Evolutionary conservation across 2,888 invertebrate genomes (phyloP).

Genomic region (Caenorhabditis sp.): DNA sequence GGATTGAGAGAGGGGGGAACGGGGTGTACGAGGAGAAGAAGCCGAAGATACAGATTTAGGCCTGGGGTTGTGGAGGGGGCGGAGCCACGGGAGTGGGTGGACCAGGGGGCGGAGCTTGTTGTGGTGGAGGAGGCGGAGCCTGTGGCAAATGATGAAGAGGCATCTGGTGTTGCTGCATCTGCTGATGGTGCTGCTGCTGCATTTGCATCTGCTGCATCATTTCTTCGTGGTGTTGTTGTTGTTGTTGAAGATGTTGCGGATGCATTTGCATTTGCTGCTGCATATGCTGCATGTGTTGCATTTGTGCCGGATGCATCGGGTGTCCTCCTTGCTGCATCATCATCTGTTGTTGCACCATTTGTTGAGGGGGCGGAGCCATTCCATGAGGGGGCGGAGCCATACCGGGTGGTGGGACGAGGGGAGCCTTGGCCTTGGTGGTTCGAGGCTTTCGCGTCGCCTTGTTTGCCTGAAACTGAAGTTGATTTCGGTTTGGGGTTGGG

Average conservation of each 20-base stretch:
- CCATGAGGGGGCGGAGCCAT: neutral
- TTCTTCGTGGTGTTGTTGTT: slow-evolving; percentile 35
- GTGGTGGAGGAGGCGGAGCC: slow-evolving; percentile 16
- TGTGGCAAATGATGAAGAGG: slow-evolving; percentile 46
- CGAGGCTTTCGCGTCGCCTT: slow-evolving; percentile 46
- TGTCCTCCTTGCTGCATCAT: slow-evolving; percentile 43
- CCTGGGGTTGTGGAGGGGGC: slow-evolving; percentile 15
- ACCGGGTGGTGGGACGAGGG: too few relatives aligned
- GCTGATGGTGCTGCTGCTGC: slow-evolving; percentile 47
- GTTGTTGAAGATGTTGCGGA: slow-evolving; percentile 38
- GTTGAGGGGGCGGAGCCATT: slow-evolving; percentile 3
- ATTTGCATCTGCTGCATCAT: slow-evolving; percentile 26
- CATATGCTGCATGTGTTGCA: slow-evolving; percentile 19
- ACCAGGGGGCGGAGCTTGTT: slow-evolving; percentile 10
- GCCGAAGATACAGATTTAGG: neutral
- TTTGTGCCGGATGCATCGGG: slow-evolving; percentile 32
- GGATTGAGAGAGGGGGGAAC: neutral
- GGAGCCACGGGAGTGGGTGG: neutral
- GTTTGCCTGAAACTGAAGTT: slow-evolving; percentile 46
- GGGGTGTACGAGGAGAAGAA: neutral
- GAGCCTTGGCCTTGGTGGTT: slow-evolving; percentile 34
- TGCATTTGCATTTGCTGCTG: slow-evolving; percentile 12
- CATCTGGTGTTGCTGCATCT: slow-evolving; percentile 35
- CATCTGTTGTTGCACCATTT: slow-evolving; percentile 41
- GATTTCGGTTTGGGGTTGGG: slow-evolving; percentile 1